Base-by-base conservation (phyloP, 2,888 invertebrate species). In the Laspeyria flexula region DNA sequence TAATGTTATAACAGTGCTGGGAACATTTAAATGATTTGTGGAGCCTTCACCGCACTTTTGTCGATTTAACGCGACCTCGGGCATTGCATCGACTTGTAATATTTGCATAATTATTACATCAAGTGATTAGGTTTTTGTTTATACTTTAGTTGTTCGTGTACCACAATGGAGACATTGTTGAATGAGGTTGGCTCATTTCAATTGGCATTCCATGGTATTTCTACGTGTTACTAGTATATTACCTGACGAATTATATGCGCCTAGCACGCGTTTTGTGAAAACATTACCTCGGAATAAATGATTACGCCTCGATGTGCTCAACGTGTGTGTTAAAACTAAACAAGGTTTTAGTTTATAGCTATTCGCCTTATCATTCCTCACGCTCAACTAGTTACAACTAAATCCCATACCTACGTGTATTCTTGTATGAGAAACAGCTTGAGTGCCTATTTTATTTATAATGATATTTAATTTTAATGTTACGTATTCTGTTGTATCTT, bases 21-120 rank as follows among this genome's bases (percentile, higher is more conserved):
- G 52, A 54, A 63, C 48, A 43, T n/a, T n/a, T 37, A 50, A 48
- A 55, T 48, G 13, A 46, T 46, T 30, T 30, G 33, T 42, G 23
- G 13, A 57, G 51, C 65, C 65, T 68, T 60, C 57, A 27, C 27
- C 21, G 39, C 29, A 55, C 52, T 53, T 65, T 58, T 52, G 41
- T 55, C 35, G 59, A 33, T 42, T 50, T n/a, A 30, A 4, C n/a
- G n/a, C 43, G 57, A 62, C 66, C 66, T 66, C 49, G 33, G 48
- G 51, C 40, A 44, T 11, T 37, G 37, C 46, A 60, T 47, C 48
- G 43, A 46, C 40, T 43, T 58, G 35, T 2, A 40, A n/a, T 30
- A 72, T 71, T 67, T 56, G 45, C 65, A 73, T 73, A 70, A 73
- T 65, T 48, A 69, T 64, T 63, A 55, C 60, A 65, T 59, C 67